Conservation (phyloP, 2,888 invertebrate genomes). For the Cabera pusaria region DNA sequence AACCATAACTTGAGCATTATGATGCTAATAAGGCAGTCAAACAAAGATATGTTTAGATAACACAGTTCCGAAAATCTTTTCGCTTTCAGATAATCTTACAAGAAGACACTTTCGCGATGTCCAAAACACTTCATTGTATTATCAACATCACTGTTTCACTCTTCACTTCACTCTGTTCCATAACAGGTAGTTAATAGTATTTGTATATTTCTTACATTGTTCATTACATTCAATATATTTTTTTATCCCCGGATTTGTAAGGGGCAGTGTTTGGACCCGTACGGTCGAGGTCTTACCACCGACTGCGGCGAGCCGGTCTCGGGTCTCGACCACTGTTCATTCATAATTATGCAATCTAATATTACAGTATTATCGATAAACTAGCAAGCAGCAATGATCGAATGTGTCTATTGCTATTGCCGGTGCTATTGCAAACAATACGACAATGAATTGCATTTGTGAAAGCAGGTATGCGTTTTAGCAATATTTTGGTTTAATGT, state of each 20-base stretch:
- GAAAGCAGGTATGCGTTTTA: conserved; percentile 11
- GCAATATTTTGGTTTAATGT: background rate
- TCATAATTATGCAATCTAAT: conserved; percentile 64
- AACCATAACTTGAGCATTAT: no score
- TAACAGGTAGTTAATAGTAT: no score
- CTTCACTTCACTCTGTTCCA: no score
- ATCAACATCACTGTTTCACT: conserved; percentile 5
- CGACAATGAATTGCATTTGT: conserved; percentile 1
- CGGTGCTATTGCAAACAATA: conserved; percentile 5
- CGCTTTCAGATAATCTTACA: conserved; percentile 4
- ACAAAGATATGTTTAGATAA: conserved; percentile 9
- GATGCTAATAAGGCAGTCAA: conserved; percentile 1
- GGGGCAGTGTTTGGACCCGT: conserved; percentile 30
- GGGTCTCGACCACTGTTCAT: conserved; percentile 46
- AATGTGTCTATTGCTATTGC: no score
- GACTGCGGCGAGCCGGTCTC: conserved; percentile 44
- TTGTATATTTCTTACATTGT: no score
- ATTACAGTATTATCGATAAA: conserved; percentile 62
- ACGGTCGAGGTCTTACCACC: conserved; percentile 52
- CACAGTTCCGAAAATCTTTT: conserved; percentile 1
- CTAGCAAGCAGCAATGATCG: conserved; percentile 20
- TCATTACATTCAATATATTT: no score
- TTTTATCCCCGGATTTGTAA: no score
- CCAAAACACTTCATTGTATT: no score
- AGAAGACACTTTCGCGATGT: conserved; percentile 1